A percentile compares a stretch with the other conserved stretches of the same genome.
These are phyloP conservation scores for Patiria pectinifera DNA, from an alignment of 53 echinoderm and acorn worm genomes.

Conservation along the genomic window DNA sequence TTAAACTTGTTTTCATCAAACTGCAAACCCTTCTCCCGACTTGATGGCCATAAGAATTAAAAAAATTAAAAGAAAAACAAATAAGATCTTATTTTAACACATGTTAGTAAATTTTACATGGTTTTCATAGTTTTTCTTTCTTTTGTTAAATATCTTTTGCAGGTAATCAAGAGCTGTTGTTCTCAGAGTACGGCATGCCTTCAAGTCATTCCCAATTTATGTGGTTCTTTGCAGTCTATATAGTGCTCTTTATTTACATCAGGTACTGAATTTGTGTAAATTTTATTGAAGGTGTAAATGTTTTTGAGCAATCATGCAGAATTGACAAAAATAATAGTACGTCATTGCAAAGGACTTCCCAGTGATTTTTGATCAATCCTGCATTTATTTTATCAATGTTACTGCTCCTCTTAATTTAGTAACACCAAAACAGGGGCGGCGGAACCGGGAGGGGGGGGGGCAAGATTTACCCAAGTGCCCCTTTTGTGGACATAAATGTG, in stretches of 20 bases:
- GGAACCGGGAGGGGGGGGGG: too few relatives aligned
- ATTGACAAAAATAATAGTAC: too few relatives aligned
- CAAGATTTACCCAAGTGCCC: too few relatives aligned
- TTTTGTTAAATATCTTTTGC: background rate
- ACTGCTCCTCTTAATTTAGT: too few relatives aligned
- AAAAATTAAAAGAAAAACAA: background rate
- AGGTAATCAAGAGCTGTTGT: slow-evolving; percentile 83
- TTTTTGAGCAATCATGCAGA: background rate
- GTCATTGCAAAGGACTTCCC: too few relatives aligned
- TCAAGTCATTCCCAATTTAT: slow-evolving; percentile 99
- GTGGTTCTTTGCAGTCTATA: slow-evolving; percentile 97
- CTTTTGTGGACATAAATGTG: too few relatives aligned
- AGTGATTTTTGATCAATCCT: too few relatives aligned
- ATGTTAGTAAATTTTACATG: background rate
- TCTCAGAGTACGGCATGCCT: slow-evolving; percentile 98
- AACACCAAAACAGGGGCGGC: too few relatives aligned
- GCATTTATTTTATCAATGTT: too few relatives aligned
- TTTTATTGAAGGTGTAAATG: background rate
- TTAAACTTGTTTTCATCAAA: background rate
- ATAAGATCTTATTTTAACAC: background rate
- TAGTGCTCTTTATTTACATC: slow-evolving; percentile 91
- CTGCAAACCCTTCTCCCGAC: background rate
- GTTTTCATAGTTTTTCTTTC: background rate
- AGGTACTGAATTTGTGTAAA: slow-evolving; percentile 66
- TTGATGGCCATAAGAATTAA: background rate